Evolutionary conservation across 2,113 vertebrate genomes (phyloP).

Genomic region (Tetrao urogallus): DNA sequence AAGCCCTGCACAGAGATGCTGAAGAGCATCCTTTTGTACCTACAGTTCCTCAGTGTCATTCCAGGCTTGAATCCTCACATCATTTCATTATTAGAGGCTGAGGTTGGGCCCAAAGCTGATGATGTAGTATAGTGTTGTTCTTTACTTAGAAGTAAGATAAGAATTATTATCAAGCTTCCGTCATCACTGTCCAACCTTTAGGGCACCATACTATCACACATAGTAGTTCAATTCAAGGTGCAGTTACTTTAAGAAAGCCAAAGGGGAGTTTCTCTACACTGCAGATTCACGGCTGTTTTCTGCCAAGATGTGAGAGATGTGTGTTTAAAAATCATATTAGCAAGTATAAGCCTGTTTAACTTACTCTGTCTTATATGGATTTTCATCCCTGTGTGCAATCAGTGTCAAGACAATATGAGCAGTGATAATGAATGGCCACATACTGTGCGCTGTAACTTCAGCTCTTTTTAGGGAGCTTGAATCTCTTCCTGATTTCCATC

Average conservation of each 20-base stretch:
- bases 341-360: not conserved
- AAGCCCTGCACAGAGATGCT: not conserved
- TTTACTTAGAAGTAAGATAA: not conserved
- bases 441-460: not conserved
- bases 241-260: not conserved
- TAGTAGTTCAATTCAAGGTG: not conserved
- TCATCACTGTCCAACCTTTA: not conserved
- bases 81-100: not conserved
- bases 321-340: not conserved
- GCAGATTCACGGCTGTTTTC: not conserved
- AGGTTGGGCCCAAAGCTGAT: not conserved
- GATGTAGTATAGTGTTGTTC: not conserved
- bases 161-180: not conserved
- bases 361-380: not conserved
- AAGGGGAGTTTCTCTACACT: not conserved
- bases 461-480: slow-evolving; percentile 12
- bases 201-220: not conserved
- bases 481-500: not conserved
- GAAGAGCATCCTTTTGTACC: not conserved
- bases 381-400: not conserved
- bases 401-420: not conserved
- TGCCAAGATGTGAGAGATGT: not conserved
- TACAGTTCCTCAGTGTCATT: not conserved
- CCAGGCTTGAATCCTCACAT: not conserved
- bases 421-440: not conserved